These are phyloP conservation scores for Melikaiella ostensackeni DNA, from an alignment of 2,888 invertebrate species.

Conservation along the genomic window DNA sequence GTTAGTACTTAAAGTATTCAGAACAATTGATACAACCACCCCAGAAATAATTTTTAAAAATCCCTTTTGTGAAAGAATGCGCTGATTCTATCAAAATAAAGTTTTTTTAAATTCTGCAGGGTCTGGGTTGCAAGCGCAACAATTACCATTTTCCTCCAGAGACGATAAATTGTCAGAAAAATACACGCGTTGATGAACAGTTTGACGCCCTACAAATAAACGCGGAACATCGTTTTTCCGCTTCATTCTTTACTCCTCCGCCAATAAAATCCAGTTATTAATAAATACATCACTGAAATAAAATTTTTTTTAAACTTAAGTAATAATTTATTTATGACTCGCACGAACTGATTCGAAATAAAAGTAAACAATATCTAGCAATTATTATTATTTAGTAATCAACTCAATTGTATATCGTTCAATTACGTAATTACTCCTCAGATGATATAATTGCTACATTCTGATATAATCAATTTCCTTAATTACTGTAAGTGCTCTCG, in stretches of 20 bases:
- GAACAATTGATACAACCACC: too few relatives aligned
- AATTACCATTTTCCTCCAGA: slow-evolving; percentile 26
- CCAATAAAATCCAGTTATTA: slow-evolving; percentile 26
- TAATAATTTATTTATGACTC: neutral
- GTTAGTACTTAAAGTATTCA: too few relatives aligned
- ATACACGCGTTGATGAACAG: slow-evolving; percentile 31
- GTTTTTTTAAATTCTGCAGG: neutral
- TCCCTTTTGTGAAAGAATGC: neutral
- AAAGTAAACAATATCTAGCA: neutral
- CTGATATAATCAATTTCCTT: too few relatives aligned
- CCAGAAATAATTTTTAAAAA: neutral
- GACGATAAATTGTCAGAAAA: slow-evolving; percentile 33
- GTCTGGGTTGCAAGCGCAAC: slow-evolving; percentile 27
- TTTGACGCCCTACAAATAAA: slow-evolving; percentile 37
- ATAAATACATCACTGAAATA: neutral
- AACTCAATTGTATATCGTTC: too few relatives aligned
- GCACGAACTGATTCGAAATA: neutral
- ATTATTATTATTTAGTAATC: neutral
- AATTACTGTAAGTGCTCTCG: too few relatives aligned
- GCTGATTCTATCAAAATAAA: neutral
- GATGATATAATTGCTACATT: too few relatives aligned
- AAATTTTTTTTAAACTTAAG: neutral
- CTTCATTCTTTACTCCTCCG: slow-evolving; percentile 16
- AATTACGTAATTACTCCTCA: too few relatives aligned
- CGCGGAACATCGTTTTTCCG: slow-evolving; percentile 20